A percentile compares a stretch with the other conserved stretches of the same genome.
phyloP scores from a whole-genome alignment of 2,113 vertebrate genomes.

The Cyprinodon brontotheroides region DNA sequence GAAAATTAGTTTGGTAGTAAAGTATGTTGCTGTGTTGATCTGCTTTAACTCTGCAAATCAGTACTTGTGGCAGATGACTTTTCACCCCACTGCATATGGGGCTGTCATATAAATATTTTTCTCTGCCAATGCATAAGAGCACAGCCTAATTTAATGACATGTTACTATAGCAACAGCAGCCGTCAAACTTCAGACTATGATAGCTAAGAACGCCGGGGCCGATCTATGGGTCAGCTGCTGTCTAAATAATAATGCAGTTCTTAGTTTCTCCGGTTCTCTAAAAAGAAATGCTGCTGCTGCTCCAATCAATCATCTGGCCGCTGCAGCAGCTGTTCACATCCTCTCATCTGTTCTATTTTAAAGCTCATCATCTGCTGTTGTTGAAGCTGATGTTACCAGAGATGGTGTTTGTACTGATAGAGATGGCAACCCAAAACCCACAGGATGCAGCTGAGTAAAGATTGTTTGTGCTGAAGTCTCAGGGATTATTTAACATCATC shows the following conservation, averaged over 20 bases:
- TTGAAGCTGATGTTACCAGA: conserved; percentile 15
- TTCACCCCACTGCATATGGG: not conserved
- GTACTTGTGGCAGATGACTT: not conserved
- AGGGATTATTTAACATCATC: too few relatives aligned
- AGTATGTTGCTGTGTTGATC: not conserved
- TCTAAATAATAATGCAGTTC: conserved; percentile 19
- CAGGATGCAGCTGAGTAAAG: conserved; percentile 5
- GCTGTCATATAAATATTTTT: conserved; percentile 23
- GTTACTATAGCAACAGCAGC: conserved; percentile 60
- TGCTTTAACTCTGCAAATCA: not conserved
- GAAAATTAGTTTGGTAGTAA: not conserved
- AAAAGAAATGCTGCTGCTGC: not conserved
- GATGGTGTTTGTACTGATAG: conserved; percentile 5
- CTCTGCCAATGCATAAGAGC: conserved; percentile 27
- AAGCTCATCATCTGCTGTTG: conserved; percentile 15
- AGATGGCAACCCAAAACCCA: not conserved
- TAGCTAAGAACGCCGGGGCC: conserved; percentile 20
- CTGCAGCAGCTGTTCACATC: conserved; percentile 6
- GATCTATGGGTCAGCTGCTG: conserved; percentile 18
- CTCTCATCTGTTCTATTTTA: conserved; percentile 5
- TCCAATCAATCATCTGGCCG: conserved; percentile 21
- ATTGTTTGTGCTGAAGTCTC: not conserved
- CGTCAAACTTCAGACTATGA: conserved; percentile 51
- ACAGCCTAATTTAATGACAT: conserved; percentile 41
- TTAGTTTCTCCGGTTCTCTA: conserved; percentile 12